Evolutionary conservation across 2,888 invertebrate species (phyloP).

Genomic region (Dicranocentrus wangi): DNA sequence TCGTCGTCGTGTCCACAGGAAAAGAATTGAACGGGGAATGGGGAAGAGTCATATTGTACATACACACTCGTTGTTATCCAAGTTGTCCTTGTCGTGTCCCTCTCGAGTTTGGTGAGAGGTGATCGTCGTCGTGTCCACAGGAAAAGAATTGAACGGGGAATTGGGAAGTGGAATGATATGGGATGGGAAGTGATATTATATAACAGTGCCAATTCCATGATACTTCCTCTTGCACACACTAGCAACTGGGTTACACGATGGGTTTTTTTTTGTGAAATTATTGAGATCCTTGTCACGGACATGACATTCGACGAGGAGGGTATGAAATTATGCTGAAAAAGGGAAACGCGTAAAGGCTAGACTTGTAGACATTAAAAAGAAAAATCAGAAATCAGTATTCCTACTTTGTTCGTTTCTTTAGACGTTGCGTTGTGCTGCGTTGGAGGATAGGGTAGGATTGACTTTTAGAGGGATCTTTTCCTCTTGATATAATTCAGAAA

Average conservation of each 20-base stretch:
- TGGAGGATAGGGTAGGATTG: too few relatives aligned
- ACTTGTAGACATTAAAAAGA: too few relatives aligned
- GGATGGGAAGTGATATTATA: constrained; percentile 24
- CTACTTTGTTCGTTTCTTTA: too few relatives aligned
- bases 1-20: constrained; percentile 14
- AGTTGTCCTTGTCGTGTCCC: too few relatives aligned
- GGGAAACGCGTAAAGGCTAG: too few relatives aligned
- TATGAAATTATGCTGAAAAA: too few relatives aligned
- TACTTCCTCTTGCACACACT: constrained; percentile 2
- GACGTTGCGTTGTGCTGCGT: too few relatives aligned
- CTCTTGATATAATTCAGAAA: too few relatives aligned
- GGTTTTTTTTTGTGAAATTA: constrained; percentile 21
- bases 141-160: constrained; percentile 1
- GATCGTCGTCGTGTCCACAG: constrained; percentile 13
- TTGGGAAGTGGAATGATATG: neutral
- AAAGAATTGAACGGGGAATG: constrained; percentile 4
- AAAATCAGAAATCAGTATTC: too few relatives aligned
- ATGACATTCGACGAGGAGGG: constrained; percentile 49
- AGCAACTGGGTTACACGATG: too few relatives aligned
- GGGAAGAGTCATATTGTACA: too few relatives aligned
- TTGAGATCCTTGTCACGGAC: constrained; percentile 51
- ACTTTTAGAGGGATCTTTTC: too few relatives aligned
- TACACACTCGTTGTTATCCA: neutral
- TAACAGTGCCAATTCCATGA: constrained; percentile 44
- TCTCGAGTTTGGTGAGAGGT: neutral